Evolutionary conservation across 2,113 vertebrate genomes (phyloP).

Genomic region (Manacus vitellinus): DNA sequence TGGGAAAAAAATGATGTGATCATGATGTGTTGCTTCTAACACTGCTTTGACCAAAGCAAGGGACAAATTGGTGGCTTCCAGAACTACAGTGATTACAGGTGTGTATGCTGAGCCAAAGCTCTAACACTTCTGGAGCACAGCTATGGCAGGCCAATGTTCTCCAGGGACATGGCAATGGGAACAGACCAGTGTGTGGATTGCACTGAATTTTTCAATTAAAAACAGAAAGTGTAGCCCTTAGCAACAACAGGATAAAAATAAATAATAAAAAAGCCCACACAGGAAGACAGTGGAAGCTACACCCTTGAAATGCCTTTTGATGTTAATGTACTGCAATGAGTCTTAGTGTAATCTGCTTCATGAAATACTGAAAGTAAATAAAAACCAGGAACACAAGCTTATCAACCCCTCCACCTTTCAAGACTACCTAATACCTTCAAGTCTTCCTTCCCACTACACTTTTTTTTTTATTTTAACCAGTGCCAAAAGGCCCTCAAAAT

Average conservation of each 20-base stretch:
- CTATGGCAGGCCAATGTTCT: background rate
- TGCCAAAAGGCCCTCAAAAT: background rate
- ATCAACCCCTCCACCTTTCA: background rate
- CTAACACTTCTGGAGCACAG: background rate
- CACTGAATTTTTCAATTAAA: constrained; percentile 6
- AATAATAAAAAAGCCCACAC: background rate
- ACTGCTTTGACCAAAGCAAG: background rate
- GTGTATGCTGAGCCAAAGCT: background rate
- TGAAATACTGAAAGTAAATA: background rate
- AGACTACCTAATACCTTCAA: background rate
- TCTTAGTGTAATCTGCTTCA: background rate
- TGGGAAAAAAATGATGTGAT: background rate
- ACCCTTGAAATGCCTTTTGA: constrained; percentile 24
- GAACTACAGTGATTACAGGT: background rate
- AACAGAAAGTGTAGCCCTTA: background rate
- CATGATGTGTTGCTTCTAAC: background rate
- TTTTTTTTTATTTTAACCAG: background rate
- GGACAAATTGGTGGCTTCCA: background rate
- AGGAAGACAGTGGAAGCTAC: background rate
- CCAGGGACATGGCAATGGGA: background rate
- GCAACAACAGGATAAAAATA: constrained; percentile 19
- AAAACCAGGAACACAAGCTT: background rate
- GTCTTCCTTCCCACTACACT: background rate
- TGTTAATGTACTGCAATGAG: constrained; percentile 18
- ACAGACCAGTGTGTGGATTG: background rate